Conservation (phyloP, 1,140 invertebrate species). For the Leptinotarsa texana region DNA sequence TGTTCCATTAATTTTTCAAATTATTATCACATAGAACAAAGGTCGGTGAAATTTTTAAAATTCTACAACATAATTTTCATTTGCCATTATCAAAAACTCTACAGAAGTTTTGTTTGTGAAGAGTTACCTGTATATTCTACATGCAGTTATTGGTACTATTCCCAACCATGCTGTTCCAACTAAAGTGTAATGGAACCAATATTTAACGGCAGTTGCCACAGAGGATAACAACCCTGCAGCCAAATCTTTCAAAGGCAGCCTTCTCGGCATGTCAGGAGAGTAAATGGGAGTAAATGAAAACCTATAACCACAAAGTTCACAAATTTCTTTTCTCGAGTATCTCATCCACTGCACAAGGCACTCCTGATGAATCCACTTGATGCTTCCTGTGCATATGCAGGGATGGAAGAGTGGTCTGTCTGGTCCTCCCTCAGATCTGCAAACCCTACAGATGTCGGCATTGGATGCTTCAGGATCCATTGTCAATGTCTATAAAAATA, state of each 20-base stretch:
- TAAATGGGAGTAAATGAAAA: constrained; percentile 99
- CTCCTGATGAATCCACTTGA: constrained; percentile 98
- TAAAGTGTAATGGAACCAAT: constrained; percentile 95
- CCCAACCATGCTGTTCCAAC: constrained; percentile 97
- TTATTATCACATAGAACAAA: background rate
- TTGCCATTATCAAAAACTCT: background rate
- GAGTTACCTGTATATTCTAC: constrained; percentile 80
- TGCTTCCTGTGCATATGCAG: constrained; percentile 98
- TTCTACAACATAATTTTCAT: too few species aligned
- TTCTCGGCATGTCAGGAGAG: constrained; percentile 97
- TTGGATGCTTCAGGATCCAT: constrained; percentile 51
- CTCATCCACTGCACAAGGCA: constrained; percentile 89
- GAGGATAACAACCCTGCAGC: constrained; percentile 86
- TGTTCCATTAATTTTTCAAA: too few species aligned
- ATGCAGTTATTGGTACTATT: constrained; percentile 96
- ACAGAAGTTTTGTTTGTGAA: background rate
- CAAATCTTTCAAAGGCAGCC: constrained; percentile 84
- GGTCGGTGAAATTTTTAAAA: too few species aligned
- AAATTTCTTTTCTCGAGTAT: constrained; percentile 97
- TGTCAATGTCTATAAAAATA: background rate
- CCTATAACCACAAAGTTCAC: constrained; percentile 96
- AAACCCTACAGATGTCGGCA: constrained; percentile 95
- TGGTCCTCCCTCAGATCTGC: constrained; percentile 85
- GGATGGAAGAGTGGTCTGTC: constrained; percentile 85
- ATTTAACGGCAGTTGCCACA: constrained; percentile 87